phyloP scores from a whole-genome alignment of 1,140 invertebrate genomes.

The Hylaeus volcanicus region DNA sequence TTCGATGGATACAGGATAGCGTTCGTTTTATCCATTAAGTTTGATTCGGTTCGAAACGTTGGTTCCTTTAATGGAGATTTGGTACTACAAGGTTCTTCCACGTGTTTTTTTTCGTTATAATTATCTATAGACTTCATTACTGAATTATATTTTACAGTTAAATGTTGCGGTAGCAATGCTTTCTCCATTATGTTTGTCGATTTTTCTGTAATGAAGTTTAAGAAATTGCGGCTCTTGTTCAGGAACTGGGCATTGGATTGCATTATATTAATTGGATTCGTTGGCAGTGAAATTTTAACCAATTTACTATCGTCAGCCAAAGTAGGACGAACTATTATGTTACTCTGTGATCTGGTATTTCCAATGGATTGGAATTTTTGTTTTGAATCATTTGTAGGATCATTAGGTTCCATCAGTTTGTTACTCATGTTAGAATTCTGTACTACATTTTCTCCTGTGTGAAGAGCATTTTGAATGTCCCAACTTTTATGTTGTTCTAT shows the following conservation, averaged over 20 bases:
- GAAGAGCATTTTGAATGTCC: background rate
- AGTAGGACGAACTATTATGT: slow-evolving; percentile 44
- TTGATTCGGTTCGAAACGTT: background rate
- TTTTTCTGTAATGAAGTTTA: slow-evolving; percentile 78
- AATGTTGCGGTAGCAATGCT: slow-evolving; percentile 72
- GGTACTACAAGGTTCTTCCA: slow-evolving; percentile 13
- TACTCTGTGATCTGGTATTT: background rate
- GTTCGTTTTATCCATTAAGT: slow-evolving; percentile 18
- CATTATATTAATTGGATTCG: slow-evolving; percentile 74
- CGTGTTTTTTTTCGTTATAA: background rate
- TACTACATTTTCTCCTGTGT: background rate
- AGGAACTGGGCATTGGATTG: slow-evolving; percentile 75
- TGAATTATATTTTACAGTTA: slow-evolving; percentile 63
- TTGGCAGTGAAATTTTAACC: slow-evolving; percentile 74
- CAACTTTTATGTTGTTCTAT: slow-evolving; percentile 1
- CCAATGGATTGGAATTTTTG: background rate
- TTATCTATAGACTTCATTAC: slow-evolving; percentile 52
- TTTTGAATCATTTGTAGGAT: background rate
- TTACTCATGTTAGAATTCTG: background rate
- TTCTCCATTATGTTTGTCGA: slow-evolving; percentile 79
- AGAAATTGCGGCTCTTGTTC: slow-evolving; percentile 75
- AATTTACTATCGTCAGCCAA: slow-evolving; percentile 71
- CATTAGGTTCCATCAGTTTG: background rate
- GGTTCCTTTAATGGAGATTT: slow-evolving; percentile 12
- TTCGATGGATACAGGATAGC: background rate